These are phyloP conservation scores for Eumeta japonica DNA, from an alignment of 1,140 invertebrate genomes.

Conservation along the genomic window DNA sequence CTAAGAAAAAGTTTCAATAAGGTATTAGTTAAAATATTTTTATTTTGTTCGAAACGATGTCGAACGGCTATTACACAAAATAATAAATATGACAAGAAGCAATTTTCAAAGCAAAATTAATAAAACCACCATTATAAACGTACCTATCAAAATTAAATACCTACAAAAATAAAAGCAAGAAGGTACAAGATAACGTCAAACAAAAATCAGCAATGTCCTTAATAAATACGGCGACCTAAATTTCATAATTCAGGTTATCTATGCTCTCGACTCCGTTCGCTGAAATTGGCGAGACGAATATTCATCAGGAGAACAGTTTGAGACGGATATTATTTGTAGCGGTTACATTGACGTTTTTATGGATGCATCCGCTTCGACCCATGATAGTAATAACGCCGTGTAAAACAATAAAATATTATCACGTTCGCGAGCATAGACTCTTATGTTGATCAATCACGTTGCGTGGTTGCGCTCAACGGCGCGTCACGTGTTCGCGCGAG, in stretches of 20 bases:
- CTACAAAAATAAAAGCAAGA: neutral
- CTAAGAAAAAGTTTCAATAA: too few relatives aligned
- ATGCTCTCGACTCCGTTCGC: slow-evolving; percentile 5
- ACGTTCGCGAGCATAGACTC: neutral
- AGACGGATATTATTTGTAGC: too few relatives aligned
- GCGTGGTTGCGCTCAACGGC: slow-evolving; percentile 12
- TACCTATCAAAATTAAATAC: neutral
- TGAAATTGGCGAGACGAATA: slow-evolving; percentile 12
- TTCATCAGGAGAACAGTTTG: slow-evolving; percentile 25
- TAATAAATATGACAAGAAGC: too few relatives aligned
- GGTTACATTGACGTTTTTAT: too few relatives aligned
- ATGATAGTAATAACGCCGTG: slow-evolving; percentile 22
- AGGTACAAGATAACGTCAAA: slow-evolving; percentile 13
- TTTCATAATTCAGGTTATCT: slow-evolving; percentile 40
- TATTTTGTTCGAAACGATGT: too few relatives aligned
- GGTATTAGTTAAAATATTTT: too few relatives aligned
- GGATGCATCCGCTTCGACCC: too few relatives aligned
- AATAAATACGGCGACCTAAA: slow-evolving; percentile 36
- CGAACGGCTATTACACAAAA: too few relatives aligned
- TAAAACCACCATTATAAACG: neutral
- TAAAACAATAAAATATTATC: neutral
- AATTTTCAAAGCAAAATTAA: too few relatives aligned
- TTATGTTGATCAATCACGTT: neutral
- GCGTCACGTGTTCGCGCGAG: slow-evolving; percentile 39
- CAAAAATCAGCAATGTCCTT: slow-evolving; percentile 19